Evolutionary conservation across 2,888 invertebrate genomes (phyloP), one percentile per base, ranked within the genome.

Genomic region (Luperina nickerlii): DNA sequence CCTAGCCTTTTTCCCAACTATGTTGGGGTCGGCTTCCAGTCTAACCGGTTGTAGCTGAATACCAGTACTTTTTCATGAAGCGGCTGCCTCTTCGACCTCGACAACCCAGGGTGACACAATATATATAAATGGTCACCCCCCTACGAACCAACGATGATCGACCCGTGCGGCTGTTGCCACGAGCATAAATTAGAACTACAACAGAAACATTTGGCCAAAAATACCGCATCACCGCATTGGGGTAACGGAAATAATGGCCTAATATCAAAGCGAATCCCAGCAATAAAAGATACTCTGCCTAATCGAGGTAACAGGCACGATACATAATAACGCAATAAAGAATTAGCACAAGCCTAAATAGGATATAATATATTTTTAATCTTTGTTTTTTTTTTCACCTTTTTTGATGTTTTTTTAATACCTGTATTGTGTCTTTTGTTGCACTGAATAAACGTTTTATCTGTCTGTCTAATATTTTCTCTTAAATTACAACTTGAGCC

Each of bases 331-430:
- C 18, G 6, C 18, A 71, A 80, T 63, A 67, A 60, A 66, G 32
- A 51, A 78, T 78, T 67, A 73, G 9, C 71, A 13, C 63, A 38
- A 72, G 24, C 57, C 48, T 76, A 76, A 62, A 74, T 63, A 76
- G 11, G 4, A 79, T 70, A 54, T 15, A 62, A 57, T 32, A 32
- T 32, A 0, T 32, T 32, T 32, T 32, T 32, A 32, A 32, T 32
- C 32, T 32, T 32, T 32, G 32, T 32, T 32, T 32, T 32, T 32
- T 32, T 32, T 32, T 32, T 32, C 32, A 32, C 32, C 32, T 32
- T 32, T 32, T 32, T 32, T 32, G 32, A 32, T 32, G 32, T 32
- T 1, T 32, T 32, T 32, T 32, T 32, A 32, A 32, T 32, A 32
- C 32, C 32, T 32, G 32, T 32, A 32, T 32, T 32, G 32, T 32